These are phyloP conservation scores for Myioborus miniatus DNA, from an alignment of 2,797 vertebrate species.

Conservation along the genomic window DNA sequence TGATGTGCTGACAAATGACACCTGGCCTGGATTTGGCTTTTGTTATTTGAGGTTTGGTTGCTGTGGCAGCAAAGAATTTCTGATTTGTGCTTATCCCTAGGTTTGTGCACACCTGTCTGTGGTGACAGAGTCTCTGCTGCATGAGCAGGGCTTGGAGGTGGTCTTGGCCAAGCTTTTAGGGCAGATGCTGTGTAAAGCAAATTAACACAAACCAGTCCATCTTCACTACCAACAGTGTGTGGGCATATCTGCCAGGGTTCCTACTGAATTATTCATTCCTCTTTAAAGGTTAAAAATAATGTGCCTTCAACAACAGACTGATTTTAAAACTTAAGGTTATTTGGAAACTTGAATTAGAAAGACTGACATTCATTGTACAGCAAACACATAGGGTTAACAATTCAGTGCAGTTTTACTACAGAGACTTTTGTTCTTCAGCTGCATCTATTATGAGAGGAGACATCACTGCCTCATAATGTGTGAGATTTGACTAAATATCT, in stretches of 20 bases:
- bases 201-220: background rate
- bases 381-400: background rate
- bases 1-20: background rate
- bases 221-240: background rate
- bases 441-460: background rate
- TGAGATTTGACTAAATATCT: background rate
- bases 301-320: background rate
- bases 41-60: background rate
- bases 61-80: background rate
- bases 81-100: background rate
- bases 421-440: background rate
- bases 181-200: background rate
- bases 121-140: background rate
- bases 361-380: background rate
- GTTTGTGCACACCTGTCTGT: background rate
- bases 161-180: background rate
- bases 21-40: background rate
- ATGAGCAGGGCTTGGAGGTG: background rate
- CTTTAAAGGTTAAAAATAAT: background rate
- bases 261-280: conserved; percentile 7
- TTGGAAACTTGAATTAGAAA: background rate
- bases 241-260: background rate
- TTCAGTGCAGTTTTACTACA: background rate
- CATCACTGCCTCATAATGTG: background rate
- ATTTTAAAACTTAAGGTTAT: background rate